Evolutionary conservation across 1,140 invertebrate species (phyloP).

Genomic region (Conus betulinus): DNA sequence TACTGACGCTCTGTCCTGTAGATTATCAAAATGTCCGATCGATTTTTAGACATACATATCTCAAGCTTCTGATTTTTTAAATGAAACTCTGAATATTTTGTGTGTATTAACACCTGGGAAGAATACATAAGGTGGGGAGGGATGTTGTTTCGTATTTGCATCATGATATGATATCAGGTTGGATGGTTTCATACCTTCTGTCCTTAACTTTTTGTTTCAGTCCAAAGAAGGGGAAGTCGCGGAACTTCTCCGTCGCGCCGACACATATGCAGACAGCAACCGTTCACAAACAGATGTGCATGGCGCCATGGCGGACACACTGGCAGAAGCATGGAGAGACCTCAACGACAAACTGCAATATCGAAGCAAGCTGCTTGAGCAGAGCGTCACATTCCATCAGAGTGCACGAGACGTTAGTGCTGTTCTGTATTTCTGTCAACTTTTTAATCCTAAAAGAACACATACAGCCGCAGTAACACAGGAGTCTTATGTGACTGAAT

Average conservation of each 20-base stretch:
- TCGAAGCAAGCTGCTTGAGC: conserved; percentile 85
- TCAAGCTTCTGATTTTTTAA: too few relatives aligned
- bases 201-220: conserved; percentile 75
- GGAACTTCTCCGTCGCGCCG: conserved; percentile 89
- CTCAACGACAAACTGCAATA: conserved; percentile 88
- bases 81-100: too few relatives aligned
- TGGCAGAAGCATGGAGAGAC: conserved; percentile 91
- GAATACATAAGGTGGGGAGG: too few relatives aligned
- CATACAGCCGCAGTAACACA: too few relatives aligned
- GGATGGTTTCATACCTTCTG: too few relatives aligned
- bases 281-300: conserved; percentile 82
- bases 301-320: conserved; percentile 92
- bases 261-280: conserved; percentile 86
- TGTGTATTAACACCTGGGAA: too few relatives aligned
- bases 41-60: too few relatives aligned
- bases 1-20: too few relatives aligned
- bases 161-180: too few relatives aligned
- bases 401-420: conserved; percentile 72
- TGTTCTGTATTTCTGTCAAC: not conserved
- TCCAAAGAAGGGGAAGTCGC: conserved; percentile 93
- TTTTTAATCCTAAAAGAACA: not conserved
- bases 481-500: too few relatives aligned
- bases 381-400: conserved; percentile 77
- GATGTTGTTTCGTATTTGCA: too few relatives aligned
- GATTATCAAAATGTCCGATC: too few relatives aligned